Percentiles rank a stretch among this genome's conserved stretches.
phyloP scores from a whole-genome alignment of 1,140 invertebrate genomes.

The Lethrus apterus region DNA sequence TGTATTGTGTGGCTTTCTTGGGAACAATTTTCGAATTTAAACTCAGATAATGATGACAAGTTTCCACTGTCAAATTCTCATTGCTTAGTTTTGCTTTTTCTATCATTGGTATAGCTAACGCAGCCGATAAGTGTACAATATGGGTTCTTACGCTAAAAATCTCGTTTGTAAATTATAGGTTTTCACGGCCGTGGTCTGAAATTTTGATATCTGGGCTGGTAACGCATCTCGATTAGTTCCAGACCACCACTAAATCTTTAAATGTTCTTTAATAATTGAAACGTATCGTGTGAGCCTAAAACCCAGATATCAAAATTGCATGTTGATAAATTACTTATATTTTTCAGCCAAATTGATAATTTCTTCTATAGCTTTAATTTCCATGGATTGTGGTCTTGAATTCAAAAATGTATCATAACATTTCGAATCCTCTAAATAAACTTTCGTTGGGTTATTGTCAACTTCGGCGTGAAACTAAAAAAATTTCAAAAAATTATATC shows the following conservation, averaged over 20 bases:
- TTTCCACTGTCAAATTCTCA: slow-evolving; percentile 56
- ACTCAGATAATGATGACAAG: slow-evolving; percentile 66
- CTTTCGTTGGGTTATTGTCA: slow-evolving; percentile 25
- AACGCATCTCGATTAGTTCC: background rate
- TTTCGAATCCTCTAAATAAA: slow-evolving; percentile 40
- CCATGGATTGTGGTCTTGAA: slow-evolving; percentile 58
- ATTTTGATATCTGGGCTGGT: slow-evolving; percentile 13
- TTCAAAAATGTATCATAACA: slow-evolving; percentile 56
- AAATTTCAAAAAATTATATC: slow-evolving; percentile 8
- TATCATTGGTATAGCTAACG: slow-evolving; percentile 47
- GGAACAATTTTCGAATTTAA: slow-evolving; percentile 56
- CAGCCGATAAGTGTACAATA: slow-evolving; percentile 64
- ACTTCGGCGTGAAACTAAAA: slow-evolving; percentile 63
- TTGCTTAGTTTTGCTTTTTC: slow-evolving; percentile 41
- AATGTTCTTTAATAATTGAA: too few relatives aligned
- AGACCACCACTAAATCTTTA: background rate
- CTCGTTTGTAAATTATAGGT: too few relatives aligned
- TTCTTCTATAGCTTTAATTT: slow-evolving; percentile 54
- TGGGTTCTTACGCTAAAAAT: slow-evolving; percentile 54
- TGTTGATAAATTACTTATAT: slow-evolving; percentile 51
- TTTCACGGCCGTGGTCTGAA: slow-evolving; percentile 1
- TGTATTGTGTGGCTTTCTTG: slow-evolving; percentile 55
- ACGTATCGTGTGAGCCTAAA: too few relatives aligned
- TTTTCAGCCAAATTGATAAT: slow-evolving; percentile 49
- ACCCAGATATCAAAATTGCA: slow-evolving; percentile 1